Evolutionary conservation across 1,140 invertebrate genomes (phyloP), one percentile per base, ranked within the genome.

Genomic region (Drosophila ficusphila): DNA sequence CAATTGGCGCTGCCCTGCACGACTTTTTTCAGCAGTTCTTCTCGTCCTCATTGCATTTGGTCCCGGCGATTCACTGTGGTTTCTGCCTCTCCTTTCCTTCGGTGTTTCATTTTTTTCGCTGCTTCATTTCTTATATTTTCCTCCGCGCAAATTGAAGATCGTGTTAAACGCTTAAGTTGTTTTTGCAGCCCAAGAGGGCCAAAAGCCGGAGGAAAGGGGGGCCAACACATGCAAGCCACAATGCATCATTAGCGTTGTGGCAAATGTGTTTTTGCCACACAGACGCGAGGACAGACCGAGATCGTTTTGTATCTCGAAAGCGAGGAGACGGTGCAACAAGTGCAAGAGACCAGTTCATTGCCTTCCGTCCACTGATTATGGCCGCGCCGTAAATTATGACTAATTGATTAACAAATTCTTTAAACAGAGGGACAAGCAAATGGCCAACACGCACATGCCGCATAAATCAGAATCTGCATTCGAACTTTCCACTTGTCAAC

Each of bases 111-210:
- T 58, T 58, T 56, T 77, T 74, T 70, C 29, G 77, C 62, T 67
- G 77, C 60, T 41, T 68, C 67, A 51, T 67, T 52, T 67, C 61
- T 42, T 67, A 67, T 67, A 67, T 67, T 68, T 41, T 33, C 36
- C 42, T 67, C 36, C 21, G 82, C 82, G 82, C 82, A 88, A 88
- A 88, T 88, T 88, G 82, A 88, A 88, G 82, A 88, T 88, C 82
- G 82, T 88, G 82, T 88, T 88, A 88, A 88, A 88, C 82, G 82
- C 81, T 85, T 69, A 85, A 85, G 82, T 79, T 68, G 68, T 69
- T 78, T 74, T 58, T 73, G 61, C 65, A 21, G 36, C 44, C 47
- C 39, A 64, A 36, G 54, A 62, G 53, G 11, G 48, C n/a, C 14
- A 4, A 14, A 7, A 11, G 8, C 1, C 3, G 16, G 3, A 33